Percentiles rank a stretch among this genome's conserved stretches.
Evolutionary conservation across 2,797 vertebrate species (phyloP).

Genomic region (Thamnophis elegans): DNA sequence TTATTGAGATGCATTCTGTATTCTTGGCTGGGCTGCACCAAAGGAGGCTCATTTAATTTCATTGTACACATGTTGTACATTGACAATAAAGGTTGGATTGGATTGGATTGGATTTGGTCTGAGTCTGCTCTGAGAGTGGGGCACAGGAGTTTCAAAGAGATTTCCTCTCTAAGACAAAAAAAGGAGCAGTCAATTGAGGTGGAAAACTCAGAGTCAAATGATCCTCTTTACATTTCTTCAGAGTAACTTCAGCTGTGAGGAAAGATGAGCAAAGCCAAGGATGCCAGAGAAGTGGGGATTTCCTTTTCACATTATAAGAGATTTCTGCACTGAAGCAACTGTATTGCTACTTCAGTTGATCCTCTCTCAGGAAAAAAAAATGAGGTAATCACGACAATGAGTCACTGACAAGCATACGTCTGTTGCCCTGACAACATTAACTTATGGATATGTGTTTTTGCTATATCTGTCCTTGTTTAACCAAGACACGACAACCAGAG

Average conservation of each 20-base stretch:
- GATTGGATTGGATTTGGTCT: background rate
- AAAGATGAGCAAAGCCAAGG: background rate
- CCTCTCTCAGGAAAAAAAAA: background rate
- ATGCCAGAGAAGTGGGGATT: background rate
- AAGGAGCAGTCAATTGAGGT: background rate
- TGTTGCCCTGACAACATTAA: background rate
- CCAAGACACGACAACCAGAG: background rate
- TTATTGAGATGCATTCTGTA: too few species aligned
- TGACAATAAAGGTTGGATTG: too few species aligned
- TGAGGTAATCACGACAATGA: background rate
- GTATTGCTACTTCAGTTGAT: background rate
- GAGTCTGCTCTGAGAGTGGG: background rate
- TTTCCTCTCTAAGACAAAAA: background rate
- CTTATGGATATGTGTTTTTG: background rate
- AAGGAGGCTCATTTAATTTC: too few species aligned
- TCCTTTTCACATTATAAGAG: background rate
- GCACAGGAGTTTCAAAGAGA: background rate
- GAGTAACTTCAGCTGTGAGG: background rate
- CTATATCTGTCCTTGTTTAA: background rate
- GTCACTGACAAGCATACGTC: background rate
- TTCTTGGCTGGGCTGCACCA: too few species aligned
- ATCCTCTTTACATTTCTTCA: background rate
- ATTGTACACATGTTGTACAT: too few species aligned
- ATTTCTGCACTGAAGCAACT: background rate
- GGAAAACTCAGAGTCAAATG: background rate